Evolutionary conservation across 2,888 invertebrate genomes (phyloP).

Genomic region (Xestoiulus laeticollis): DNA sequence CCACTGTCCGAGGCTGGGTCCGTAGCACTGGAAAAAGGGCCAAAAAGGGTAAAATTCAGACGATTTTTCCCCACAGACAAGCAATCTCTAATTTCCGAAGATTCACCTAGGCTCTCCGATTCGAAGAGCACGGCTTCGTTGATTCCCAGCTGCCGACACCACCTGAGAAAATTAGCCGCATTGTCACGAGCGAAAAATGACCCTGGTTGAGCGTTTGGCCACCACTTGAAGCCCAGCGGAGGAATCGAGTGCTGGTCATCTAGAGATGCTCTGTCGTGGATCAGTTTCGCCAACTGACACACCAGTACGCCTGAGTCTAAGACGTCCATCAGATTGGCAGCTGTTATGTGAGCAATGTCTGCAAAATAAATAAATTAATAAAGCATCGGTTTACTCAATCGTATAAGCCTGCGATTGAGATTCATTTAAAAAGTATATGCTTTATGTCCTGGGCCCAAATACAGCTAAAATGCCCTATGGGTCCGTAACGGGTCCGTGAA

Average conservation of each 20-base stretch:
- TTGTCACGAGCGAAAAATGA: conserved; percentile 91
- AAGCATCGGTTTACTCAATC: neutral
- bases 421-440: too few species aligned
- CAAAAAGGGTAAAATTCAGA: too few species aligned
- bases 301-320: conserved; percentile 85
- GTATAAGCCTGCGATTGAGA: too few species aligned
- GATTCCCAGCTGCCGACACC: conserved; percentile 84
- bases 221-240: conserved; percentile 77
- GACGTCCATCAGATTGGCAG: conserved; percentile 82
- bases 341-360: conserved; percentile 73
- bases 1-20: conserved; percentile 83
- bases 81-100: neutral
- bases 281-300: conserved; percentile 81
- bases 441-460: too few species aligned
- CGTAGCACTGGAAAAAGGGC: conserved; percentile 76
- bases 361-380: conserved; percentile 54
- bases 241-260: conserved; percentile 66
- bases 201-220: conserved; percentile 82
- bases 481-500: too few species aligned
- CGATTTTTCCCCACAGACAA: neutral
- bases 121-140: conserved; percentile 89
- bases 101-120: conserved; percentile 84
- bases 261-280: conserved; percentile 68
- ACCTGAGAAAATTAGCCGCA: conserved; percentile 86
- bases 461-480: neutral